Conservation (phyloP, 2,888 invertebrate species). For the Bruchidius siliquastri region DNA sequence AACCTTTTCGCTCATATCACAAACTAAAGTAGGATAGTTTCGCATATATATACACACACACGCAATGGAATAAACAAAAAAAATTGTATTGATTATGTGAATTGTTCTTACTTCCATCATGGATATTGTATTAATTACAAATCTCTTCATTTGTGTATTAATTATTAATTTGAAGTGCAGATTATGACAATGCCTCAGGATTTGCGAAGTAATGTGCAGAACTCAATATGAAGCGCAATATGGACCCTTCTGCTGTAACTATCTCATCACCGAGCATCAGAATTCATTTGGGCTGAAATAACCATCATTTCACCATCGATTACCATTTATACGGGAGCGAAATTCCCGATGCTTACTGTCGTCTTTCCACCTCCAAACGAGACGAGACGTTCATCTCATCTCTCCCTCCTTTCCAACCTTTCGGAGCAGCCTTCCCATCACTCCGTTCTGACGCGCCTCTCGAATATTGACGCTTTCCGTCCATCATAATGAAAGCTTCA, state of each 20-base stretch:
- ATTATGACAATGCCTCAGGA: no score
- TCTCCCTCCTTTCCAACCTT: not conserved
- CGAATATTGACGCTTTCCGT: slow-evolving; percentile 25
- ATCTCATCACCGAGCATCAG: not conserved
- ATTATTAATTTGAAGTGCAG: no score
- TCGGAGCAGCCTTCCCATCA: not conserved
- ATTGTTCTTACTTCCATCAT: no score
- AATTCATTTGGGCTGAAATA: not conserved
- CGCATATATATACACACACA: no score
- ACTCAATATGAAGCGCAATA: not conserved
- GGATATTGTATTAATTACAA: no score
- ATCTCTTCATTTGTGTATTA: no score
- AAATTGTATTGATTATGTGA: no score
- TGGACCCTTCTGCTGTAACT: not conserved
- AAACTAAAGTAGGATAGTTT: no score
- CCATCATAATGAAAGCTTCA: slow-evolving; percentile 26
- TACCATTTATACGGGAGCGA: not conserved
- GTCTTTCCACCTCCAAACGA: not conserved
- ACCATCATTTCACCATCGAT: not conserved
- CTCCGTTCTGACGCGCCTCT: not conserved
- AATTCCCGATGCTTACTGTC: not conserved
- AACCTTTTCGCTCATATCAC: no score
- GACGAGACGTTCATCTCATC: not conserved
- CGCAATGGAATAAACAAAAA: no score
- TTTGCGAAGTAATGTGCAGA: not conserved